These are phyloP conservation scores for Lucilia sericata DNA, from an alignment of 1,140 invertebrate species.

Conservation along the genomic window DNA sequence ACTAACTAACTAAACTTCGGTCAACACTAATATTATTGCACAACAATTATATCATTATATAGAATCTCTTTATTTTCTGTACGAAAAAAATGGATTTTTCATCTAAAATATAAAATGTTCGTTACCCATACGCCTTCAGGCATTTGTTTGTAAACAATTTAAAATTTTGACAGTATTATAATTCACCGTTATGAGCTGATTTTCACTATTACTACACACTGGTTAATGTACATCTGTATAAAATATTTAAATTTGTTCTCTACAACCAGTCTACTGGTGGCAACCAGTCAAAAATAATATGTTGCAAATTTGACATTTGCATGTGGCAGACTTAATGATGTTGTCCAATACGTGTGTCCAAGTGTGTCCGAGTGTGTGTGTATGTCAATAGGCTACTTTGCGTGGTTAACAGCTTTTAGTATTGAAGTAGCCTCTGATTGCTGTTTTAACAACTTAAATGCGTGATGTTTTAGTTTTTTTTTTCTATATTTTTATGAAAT, in stretches of 20 bases:
- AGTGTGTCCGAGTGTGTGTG: neutral
- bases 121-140: neutral
- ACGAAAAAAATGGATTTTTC: too few species aligned
- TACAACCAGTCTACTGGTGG: too few species aligned
- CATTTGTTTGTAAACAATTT: neutral
- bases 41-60: too few species aligned
- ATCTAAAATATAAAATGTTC: too few species aligned
- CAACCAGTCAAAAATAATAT: neutral
- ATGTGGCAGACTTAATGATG: neutral
- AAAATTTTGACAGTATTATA: neutral
- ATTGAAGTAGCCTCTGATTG: neutral
- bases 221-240: neutral
- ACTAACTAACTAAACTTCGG: too few species aligned
- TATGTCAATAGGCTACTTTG: neutral
- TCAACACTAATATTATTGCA: too few species aligned
- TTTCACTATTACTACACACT: neutral
- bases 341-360: neutral
- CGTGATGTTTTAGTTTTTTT: neutral
- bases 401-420: neutral
- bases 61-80: too few species aligned
- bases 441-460: neutral
- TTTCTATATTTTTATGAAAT: too few species aligned
- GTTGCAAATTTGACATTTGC: conserved; percentile 1
- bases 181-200: neutral
- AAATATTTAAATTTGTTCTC: neutral